Conservation (phyloP, 2,797 vertebrate species). For the Apogon hyalosoma region DNA sequence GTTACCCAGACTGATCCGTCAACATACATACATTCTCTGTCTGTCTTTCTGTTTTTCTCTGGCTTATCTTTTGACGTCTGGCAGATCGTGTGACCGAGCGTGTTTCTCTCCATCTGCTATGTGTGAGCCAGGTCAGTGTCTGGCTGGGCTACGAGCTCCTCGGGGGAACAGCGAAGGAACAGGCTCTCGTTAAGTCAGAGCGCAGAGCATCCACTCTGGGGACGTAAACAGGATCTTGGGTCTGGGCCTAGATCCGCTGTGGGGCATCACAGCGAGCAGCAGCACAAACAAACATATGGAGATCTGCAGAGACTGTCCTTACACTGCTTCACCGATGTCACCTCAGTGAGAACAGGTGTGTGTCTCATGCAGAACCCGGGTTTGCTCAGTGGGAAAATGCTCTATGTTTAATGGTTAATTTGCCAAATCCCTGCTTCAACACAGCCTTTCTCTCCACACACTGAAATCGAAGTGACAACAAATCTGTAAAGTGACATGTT, state of each 20-base stretch:
- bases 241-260: slow-evolving; percentile 12
- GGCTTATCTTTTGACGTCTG: slow-evolving; percentile 35
- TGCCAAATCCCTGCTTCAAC: background rate
- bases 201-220: slow-evolving; percentile 33
- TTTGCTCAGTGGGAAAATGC: background rate
- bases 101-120: slow-evolving; percentile 53
- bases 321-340: slow-evolving; percentile 21
- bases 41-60: background rate
- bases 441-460: background rate
- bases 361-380: background rate
- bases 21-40: background rate
- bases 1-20: slow-evolving; percentile 14
- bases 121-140: slow-evolving; percentile 41
- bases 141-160: slow-evolving; percentile 41
- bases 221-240: slow-evolving; percentile 56
- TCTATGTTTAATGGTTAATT: background rate
- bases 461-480: background rate
- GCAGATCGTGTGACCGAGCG: slow-evolving; percentile 41
- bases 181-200: slow-evolving; percentile 35
- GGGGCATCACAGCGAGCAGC: slow-evolving; percentile 17
- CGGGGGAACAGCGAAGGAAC: slow-evolving; percentile 18
- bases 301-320: slow-evolving; percentile 34
- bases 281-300: slow-evolving; percentile 39
- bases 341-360: slow-evolving; percentile 25
- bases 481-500: background rate